phyloP scores from a whole-genome alignment of 1,140 invertebrate species.

The Aphelinus certus region DNA sequence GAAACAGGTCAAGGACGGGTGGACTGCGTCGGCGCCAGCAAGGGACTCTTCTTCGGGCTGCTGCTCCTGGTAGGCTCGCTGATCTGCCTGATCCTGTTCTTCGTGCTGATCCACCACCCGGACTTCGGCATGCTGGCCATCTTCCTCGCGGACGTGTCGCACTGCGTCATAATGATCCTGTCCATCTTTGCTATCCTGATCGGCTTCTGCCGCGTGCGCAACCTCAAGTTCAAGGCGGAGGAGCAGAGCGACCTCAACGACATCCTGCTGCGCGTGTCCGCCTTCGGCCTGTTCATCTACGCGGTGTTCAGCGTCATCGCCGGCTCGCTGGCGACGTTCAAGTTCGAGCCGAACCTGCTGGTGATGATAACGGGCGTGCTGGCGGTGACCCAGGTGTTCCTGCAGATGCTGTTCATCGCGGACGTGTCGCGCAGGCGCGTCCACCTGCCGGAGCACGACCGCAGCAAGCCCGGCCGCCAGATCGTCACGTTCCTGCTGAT shows the following conservation, averaged over 20 bases:
- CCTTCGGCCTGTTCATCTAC: constrained; percentile 91
- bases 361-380: constrained; percentile 90
- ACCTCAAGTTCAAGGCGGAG: constrained; percentile 87
- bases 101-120: constrained; percentile 87
- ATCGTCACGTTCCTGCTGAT: constrained; percentile 95
- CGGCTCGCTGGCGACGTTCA: constrained; percentile 83
- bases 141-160: constrained; percentile 89
- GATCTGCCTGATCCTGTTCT: constrained; percentile 93
- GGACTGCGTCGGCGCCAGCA: constrained; percentile 91
- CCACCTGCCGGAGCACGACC: constrained; percentile 89
- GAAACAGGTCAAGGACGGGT: constrained; percentile 78
- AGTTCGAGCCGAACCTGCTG: constrained; percentile 85
- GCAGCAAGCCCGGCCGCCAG: constrained; percentile 93
- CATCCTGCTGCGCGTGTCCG: constrained; percentile 88
- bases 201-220: constrained; percentile 85
- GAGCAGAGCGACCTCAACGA: constrained; percentile 90
- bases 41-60: constrained; percentile 93
- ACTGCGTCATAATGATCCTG: constrained; percentile 86
- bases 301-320: constrained; percentile 93
- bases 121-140: constrained; percentile 84
- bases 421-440: constrained; percentile 91
- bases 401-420: constrained; percentile 94
- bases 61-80: constrained; percentile 89
- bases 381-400: constrained; percentile 86
- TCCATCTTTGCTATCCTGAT: constrained; percentile 89